A percentile compares a stretch with the other conserved stretches of the same genome.
phyloP scores from a whole-genome alignment of 1,140 invertebrate genomes.

The Anastrepha ludens region DNA sequence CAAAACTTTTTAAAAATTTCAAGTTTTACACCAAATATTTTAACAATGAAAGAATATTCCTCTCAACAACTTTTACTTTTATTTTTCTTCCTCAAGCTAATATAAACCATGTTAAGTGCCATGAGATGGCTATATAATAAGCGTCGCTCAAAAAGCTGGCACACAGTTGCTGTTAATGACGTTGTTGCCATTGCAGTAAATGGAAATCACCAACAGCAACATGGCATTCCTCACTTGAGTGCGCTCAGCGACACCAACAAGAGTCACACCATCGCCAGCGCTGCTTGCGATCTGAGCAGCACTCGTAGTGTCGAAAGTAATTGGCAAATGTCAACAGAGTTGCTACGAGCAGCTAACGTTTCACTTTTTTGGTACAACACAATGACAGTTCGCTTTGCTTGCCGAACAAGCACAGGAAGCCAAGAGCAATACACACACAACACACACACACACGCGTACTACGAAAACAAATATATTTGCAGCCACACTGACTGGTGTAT shows the following conservation, averaged over 20 bases:
- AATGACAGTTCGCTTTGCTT: too few relatives aligned
- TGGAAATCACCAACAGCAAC: not conserved
- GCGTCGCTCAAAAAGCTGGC: too few relatives aligned
- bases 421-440: not conserved
- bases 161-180: too few relatives aligned
- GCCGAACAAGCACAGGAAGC: not conserved
- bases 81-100: too few relatives aligned
- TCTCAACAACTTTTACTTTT: too few relatives aligned
- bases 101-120: too few relatives aligned
- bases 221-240: not conserved
- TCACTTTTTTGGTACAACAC: not conserved
- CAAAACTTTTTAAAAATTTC: too few relatives aligned
- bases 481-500: not conserved
- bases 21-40: too few relatives aligned
- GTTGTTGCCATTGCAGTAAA: not conserved
- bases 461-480: not conserved
- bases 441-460: not conserved
- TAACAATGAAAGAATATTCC: too few relatives aligned
- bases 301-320: conserved; percentile 4
- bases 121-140: too few relatives aligned
- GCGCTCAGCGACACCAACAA: not conserved
- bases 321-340: conserved; percentile 19
- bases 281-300: not conserved
- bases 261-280: not conserved
- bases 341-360: not conserved